Base-by-base conservation (phyloP, 2,888 invertebrate genomes). In the Scaptodrosophila latifasciaeformis region DNA sequence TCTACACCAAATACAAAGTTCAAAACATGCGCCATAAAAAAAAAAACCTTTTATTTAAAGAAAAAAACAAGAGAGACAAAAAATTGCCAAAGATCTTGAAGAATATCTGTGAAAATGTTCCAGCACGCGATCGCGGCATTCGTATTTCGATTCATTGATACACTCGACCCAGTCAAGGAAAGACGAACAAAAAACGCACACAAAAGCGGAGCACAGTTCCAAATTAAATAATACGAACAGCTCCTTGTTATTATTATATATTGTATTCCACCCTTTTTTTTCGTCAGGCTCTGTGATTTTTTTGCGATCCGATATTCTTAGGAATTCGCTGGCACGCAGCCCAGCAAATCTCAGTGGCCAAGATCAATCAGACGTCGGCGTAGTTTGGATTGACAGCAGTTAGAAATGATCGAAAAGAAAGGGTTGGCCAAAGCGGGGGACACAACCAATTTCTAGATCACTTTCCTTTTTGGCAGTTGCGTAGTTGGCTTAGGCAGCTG, bases 111-210 rank as follows among this genome's bases (percentile, higher is more conserved):
- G 64, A 67, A 74, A 76, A 74, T 76, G 59, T 49, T 51, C 55
- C 65, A 61, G 81, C 76, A 76, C 76, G 76, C 76, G 81, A 76
- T 76, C 79, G 69, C 63, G 61, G 64, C 67, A 76, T 76, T 78
- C 76, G 62, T 60, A 72, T 79, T 74, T 63, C 66, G 67, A 79
- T 74, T 74, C 74, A 76, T 76, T 76, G 76, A 76, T 80, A 80
- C 77, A 52, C 51, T 47, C 49, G 39, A 35, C 42, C 34, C 34
- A 3, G 24, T 7, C 44, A 43, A 39, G 53, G 45, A 49, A 52
- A 47, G 13, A 31, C 9, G 12, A 29, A 9, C 9, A 47, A 53
- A 49, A 47, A 51, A 44, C 2, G 12, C 18, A 18, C 6, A 35
- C 17, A 34, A 46, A 52, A 52, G 55, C 46, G 47, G 54, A 55